Conservation (phyloP, 2,797 vertebrate genomes). For the Dipus sagitta region DNA sequence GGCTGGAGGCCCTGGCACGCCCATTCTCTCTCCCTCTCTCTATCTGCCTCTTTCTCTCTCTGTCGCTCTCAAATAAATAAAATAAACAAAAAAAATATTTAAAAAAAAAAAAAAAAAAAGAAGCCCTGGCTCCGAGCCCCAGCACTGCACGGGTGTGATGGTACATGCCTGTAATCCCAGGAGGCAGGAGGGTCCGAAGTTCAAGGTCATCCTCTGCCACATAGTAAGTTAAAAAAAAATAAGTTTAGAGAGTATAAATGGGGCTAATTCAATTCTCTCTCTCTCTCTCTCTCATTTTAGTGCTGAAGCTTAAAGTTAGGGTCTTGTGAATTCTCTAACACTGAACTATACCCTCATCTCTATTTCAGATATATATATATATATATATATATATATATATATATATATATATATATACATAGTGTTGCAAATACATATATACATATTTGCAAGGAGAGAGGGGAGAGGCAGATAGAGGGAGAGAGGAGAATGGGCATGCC, state of each 20-base stretch:
- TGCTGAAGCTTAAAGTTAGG: neutral
- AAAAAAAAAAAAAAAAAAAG: no score
- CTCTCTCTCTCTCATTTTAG: neutral
- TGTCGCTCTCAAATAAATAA: no score
- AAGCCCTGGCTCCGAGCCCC: neutral
- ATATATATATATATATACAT: no score
- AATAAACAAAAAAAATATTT: no score
- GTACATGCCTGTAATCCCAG: neutral
- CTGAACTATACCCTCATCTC: neutral
- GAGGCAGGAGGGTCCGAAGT: neutral
- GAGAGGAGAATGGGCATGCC: no score
- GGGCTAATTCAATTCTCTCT: neutral
- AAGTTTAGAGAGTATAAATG: neutral
- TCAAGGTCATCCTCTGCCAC: neutral
- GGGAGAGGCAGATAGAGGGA: no score
- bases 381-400: no score
- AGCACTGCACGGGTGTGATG: neutral
- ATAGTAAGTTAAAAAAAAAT: neutral
- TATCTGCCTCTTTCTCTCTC: no score
- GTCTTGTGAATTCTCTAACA: neutral
- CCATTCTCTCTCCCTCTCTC: no score
- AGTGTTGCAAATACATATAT: no score
- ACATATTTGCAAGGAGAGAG: no score
- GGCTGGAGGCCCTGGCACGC: no score
- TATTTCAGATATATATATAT: neutral